Evolutionary conservation across 2,797 vertebrate species (phyloP).

Genomic region (Pipistrellus nathusii): DNA sequence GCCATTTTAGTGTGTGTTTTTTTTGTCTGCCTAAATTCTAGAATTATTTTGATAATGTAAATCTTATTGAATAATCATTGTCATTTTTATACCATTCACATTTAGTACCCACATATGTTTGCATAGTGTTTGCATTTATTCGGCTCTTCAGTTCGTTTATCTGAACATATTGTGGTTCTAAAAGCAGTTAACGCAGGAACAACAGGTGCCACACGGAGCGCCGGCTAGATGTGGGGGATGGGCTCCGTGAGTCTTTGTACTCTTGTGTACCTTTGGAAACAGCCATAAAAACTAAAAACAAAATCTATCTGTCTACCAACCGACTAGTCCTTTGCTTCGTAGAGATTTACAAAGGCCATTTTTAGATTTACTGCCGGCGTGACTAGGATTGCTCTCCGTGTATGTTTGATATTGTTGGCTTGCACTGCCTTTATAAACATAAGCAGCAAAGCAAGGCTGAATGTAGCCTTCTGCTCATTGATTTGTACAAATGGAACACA

Average conservation of each 20-base stretch:
- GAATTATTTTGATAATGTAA: slow-evolving; percentile 42
- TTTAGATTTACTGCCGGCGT: rapidly evolving
- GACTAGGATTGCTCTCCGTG: rapidly evolving
- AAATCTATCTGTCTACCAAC: rapidly evolving
- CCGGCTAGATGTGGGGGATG: rapidly evolving
- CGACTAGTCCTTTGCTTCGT: rapidly evolving
- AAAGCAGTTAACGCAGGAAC: background rate
- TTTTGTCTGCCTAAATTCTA: slow-evolving; percentile 26
- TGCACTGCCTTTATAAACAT: background rate
- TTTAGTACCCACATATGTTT: background rate
- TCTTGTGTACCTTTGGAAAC: background rate
- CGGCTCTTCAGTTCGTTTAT: background rate
- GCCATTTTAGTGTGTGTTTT: slow-evolving; percentile 31
- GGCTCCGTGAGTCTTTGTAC: background rate
- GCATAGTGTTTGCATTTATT: background rate
- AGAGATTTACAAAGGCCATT: rapidly evolving
- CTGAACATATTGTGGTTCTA: background rate
- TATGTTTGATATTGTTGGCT: rapidly evolving
- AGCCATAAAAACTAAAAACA: background rate
- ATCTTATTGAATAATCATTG: background rate
- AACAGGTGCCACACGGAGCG: rapidly evolving
- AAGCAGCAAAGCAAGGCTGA: slow-evolving; percentile 14
- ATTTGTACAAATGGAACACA: slow-evolving; percentile 51
- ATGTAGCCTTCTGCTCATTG: slow-evolving; percentile 47
- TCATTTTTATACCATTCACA: background rate